phyloP scores from a whole-genome alignment of 2,113 vertebrate genomes.

The Ceyx margarethae region DNA sequence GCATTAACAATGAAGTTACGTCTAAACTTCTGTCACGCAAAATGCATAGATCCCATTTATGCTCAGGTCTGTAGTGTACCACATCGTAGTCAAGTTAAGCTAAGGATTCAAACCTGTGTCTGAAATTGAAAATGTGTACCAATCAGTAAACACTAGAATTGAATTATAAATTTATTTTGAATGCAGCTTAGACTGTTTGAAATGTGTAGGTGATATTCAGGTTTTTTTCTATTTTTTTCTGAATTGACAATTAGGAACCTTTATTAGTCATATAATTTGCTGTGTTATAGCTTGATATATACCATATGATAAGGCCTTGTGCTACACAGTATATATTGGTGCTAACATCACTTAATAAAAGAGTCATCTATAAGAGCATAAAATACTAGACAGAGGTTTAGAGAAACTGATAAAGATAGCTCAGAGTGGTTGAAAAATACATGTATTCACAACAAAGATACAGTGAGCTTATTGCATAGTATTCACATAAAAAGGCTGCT shows the following conservation, averaged over 20 bases:
- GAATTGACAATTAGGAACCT: neutral
- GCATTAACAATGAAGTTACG: neutral
- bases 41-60: neutral
- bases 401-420: neutral
- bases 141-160: neutral
- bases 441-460: neutral
- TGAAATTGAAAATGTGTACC: neutral
- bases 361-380: accelerated
- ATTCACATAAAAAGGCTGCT: neutral
- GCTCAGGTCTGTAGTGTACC: neutral
- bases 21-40: neutral
- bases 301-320: neutral
- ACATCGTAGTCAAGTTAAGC: neutral
- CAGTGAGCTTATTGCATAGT: neutral
- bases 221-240: neutral
- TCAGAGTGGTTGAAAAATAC: neutral
- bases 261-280: neutral
- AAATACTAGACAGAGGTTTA: neutral
- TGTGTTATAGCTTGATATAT: neutral
- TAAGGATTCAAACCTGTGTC: neutral
- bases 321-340: neutral
- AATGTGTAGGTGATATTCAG: neutral
- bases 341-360: neutral
- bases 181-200: neutral
- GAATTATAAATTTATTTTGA: neutral